phyloP scores from a whole-genome alignment of 2,113 vertebrate species.

The Cisticola juncidis region DNA sequence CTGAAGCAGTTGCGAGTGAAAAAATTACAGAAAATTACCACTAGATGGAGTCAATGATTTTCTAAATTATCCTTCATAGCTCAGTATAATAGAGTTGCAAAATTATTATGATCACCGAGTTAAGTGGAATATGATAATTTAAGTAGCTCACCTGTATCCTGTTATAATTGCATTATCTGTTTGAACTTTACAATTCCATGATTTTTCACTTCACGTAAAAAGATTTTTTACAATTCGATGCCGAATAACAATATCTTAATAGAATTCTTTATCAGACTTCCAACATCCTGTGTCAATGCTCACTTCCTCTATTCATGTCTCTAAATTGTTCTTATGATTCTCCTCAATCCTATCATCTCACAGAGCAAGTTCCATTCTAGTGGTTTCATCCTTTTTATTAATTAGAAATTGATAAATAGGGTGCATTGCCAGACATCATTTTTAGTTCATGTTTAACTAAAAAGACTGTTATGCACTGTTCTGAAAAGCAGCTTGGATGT shows the following conservation, averaged over 20 bases:
- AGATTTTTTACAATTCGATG: constrained; percentile 35
- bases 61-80: constrained; percentile 44
- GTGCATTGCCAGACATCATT: not conserved
- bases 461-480: not conserved
- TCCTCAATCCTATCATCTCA: not conserved
- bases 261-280: constrained; percentile 8
- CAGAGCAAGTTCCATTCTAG: not conserved
- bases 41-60: constrained; percentile 79
- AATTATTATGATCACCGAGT: constrained; percentile 34
- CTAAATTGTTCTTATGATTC: not conserved
- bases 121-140: constrained; percentile 61
- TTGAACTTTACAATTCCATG: constrained; percentile 33
- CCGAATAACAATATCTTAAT: constrained; percentile 27
- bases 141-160: constrained; percentile 60
- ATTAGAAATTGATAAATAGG: not conserved
- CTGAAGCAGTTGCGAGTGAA: not conserved
- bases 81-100: constrained; percentile 26
- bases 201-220: constrained; percentile 32
- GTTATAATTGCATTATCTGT: constrained; percentile 50
- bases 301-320: not conserved
- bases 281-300: not conserved
- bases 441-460: not conserved
- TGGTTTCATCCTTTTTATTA: not conserved
- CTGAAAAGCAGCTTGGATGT: not conserved
- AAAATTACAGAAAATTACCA: constrained; percentile 59